A percentile compares a stretch with the other conserved stretches of the same genome.
Conservation (phyloP, 92 coral and sea anemone species). For the Paramuricea clavata region DNA sequence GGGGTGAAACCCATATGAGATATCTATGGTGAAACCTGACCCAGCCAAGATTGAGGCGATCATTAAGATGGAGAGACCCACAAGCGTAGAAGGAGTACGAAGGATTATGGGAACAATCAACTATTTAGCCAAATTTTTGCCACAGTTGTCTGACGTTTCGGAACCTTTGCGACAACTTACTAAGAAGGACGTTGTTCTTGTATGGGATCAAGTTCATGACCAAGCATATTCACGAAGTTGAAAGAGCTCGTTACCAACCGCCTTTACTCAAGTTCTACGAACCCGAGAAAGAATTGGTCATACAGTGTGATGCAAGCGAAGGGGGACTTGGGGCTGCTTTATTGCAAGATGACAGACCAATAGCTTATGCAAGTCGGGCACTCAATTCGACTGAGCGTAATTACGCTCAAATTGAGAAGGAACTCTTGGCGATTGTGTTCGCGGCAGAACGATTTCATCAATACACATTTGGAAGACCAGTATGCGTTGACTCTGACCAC, state of each 20-base stretch:
- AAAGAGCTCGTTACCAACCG: constrained; percentile 39
- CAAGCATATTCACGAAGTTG: constrained; percentile 41
- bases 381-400: constrained; percentile 39
- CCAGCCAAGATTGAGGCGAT: no score
- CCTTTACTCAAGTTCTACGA: constrained; percentile 57
- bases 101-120: constrained; percentile 41
- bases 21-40: no score
- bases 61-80: constrained; percentile 14
- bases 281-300: constrained; percentile 22
- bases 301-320: constrained; percentile 37
- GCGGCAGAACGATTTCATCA: constrained; percentile 38
- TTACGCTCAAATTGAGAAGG: constrained; percentile 57
- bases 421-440: constrained; percentile 43
- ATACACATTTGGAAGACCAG: constrained; percentile 28
- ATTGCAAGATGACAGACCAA: constrained; percentile 31
- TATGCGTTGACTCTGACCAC: no score
- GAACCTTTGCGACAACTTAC: constrained; percentile 44
- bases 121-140: constrained; percentile 57
- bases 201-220: constrained; percentile 28
- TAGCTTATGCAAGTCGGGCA: constrained; percentile 50
- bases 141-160: constrained; percentile 24
- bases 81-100: constrained; percentile 38
- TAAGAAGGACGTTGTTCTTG: not conserved
- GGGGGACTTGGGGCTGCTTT: constrained; percentile 40
- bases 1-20: constrained; percentile 64